A percentile compares a stretch with the other conserved stretches of the same genome.
Conservation (phyloP, 2,113 vertebrate species). For the Neolamprologus longior region DNA sequence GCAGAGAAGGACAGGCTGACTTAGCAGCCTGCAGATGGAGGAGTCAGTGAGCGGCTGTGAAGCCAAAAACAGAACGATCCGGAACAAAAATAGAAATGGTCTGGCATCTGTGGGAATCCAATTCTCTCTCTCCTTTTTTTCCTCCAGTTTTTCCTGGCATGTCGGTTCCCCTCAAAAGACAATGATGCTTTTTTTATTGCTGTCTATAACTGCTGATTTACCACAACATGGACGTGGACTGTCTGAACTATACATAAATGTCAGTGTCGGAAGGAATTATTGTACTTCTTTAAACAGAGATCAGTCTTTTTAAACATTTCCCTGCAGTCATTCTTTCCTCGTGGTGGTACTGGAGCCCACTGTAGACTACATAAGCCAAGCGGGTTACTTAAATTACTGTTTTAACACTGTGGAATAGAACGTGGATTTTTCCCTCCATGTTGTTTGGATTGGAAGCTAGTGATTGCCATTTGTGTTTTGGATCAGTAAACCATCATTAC, state of each 20-base stretch:
- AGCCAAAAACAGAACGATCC: slow-evolving; percentile 34
- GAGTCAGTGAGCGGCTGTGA: background rate
- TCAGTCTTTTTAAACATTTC: background rate
- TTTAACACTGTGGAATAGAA: background rate
- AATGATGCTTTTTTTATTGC: background rate
- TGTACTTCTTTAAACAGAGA: background rate
- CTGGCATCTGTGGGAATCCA: slow-evolving; percentile 43
- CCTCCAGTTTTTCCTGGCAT: background rate
- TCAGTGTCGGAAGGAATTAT: background rate
- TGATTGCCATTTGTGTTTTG: background rate
- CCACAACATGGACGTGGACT: background rate
- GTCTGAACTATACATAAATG: background rate
- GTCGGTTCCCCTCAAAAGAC: background rate
- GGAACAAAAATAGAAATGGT: slow-evolving; percentile 52
- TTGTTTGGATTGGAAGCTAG: background rate
- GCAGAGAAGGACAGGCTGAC: slow-evolving; percentile 40
- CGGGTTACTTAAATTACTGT: background rate
- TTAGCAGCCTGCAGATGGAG: slow-evolving; percentile 50
- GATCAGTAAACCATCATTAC: background rate
- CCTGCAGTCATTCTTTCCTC: background rate
- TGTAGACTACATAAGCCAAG: background rate
- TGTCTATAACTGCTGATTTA: background rate
- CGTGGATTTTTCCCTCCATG: background rate
- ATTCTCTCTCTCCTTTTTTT: background rate
- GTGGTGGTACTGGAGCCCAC: background rate